These are phyloP conservation scores for Amiota mariae DNA, from an alignment of 2,888 invertebrate species.

Conservation along the genomic window DNA sequence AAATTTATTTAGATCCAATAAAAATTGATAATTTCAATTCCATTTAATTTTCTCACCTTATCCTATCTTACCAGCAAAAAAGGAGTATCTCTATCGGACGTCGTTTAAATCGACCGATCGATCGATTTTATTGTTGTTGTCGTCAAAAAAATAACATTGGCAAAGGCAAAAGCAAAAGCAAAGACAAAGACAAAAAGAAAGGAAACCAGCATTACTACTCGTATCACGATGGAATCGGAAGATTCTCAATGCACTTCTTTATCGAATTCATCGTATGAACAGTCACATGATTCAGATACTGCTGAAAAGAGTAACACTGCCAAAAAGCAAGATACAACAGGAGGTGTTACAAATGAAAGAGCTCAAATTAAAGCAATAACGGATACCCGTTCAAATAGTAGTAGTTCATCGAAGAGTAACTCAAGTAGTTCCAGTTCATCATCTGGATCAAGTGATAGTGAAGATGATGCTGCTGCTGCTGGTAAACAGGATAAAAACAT, in stretches of 20 bases:
- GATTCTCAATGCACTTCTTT: slow-evolving; percentile 70
- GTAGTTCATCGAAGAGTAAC: slow-evolving; percentile 63
- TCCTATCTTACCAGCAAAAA: not conserved
- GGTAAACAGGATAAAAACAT: not conserved
- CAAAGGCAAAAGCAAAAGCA: not conserved
- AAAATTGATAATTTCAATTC: too few relatives aligned
- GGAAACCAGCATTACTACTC: too few relatives aligned
- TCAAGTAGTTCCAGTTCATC: slow-evolving; percentile 66
- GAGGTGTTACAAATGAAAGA: not conserved
- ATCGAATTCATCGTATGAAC: slow-evolving; percentile 74
- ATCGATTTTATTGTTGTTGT: too few relatives aligned
- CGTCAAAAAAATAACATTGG: not conserved
- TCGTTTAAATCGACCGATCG: too few relatives aligned
- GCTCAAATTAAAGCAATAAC: not conserved
- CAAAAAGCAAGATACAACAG: not conserved
- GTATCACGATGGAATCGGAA: slow-evolving; percentile 65
- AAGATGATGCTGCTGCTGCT: slow-evolving; percentile 46
- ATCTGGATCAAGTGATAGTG: slow-evolving; percentile 54
- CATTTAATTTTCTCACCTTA: not conserved
- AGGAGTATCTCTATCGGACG: not conserved
- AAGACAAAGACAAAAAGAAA: not conserved
- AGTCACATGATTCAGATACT: slow-evolving; percentile 63
- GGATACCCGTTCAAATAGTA: slow-evolving; percentile 65
- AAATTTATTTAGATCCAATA: too few relatives aligned
- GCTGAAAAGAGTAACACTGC: slow-evolving; percentile 47